These are phyloP conservation scores for Carassius auratus DNA, from an alignment of 2,113 vertebrate species.

Conservation along the genomic window DNA sequence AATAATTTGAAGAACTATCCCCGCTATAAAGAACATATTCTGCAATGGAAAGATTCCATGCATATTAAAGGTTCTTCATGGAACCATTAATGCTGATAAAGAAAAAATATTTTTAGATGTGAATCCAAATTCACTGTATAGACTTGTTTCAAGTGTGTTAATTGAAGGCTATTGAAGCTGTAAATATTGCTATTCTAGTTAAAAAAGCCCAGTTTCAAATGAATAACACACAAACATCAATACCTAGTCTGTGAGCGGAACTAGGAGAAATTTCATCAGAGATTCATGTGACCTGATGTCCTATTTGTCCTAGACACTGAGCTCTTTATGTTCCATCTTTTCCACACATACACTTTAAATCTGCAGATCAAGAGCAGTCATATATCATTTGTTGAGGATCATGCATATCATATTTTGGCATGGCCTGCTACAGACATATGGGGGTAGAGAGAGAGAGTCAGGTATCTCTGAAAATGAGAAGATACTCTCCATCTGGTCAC, in stretches of 20 bases:
- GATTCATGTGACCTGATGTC: conserved; percentile 22
- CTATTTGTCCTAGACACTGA: conserved; percentile 15
- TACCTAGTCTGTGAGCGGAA: neutral
- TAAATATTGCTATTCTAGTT: neutral
- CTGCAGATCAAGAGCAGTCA: conserved; percentile 30
- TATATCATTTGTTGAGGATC: conserved; percentile 12
- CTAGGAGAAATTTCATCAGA: neutral
- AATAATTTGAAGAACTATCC: neutral
- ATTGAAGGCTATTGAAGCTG: neutral
- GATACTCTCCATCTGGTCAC: conserved; percentile 72
- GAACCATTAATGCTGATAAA: neutral
- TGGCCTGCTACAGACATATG: conserved; percentile 41
- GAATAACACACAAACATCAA: conserved; percentile 23
- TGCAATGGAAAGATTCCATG: neutral
- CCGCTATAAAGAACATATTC: neutral
- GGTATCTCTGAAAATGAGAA: conserved; percentile 60
- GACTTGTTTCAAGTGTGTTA: neutral
- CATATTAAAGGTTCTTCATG: neutral
- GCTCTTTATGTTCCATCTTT: conserved; percentile 18
- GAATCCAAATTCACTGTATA: neutral
- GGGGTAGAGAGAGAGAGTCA: conserved; percentile 4
- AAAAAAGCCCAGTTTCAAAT: neutral
- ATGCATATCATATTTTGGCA: conserved; percentile 45
- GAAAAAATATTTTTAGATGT: neutral
- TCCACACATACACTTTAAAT: conserved; percentile 16